A percentile compares a stretch with the other conserved stretches of the same genome.
Conservation (phyloP, 2,888 invertebrate genomes). For the Lycia hirtaria region DNA sequence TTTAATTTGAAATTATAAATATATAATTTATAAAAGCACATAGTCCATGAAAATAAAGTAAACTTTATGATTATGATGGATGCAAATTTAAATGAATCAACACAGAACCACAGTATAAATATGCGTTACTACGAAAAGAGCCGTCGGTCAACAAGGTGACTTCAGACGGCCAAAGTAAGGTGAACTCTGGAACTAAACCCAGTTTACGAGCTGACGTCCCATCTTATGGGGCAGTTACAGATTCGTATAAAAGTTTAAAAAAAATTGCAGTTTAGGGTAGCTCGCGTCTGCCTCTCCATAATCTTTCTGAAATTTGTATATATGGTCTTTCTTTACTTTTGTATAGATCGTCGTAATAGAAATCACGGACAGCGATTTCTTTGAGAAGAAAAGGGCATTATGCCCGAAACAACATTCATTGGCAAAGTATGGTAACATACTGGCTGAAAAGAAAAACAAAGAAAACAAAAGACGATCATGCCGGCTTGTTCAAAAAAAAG, state of each 20-base stretch:
- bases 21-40: no score
- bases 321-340: no score
- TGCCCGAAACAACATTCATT: background rate
- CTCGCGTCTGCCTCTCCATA: no score
- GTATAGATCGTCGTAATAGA: no score
- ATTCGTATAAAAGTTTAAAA: no score
- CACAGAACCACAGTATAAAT: background rate
- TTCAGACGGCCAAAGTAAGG: background rate
- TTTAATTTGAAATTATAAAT: no score
- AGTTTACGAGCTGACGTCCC: background rate
- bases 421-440: no score
- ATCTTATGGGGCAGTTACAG: background rate
- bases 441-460: background rate
- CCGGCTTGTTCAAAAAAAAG: constrained; percentile 1
- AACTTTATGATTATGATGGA: background rate
- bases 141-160: constrained; percentile 9
- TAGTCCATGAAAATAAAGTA: background rate
- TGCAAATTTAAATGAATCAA: background rate
- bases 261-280: no score
- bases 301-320: no score
- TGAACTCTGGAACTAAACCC: background rate
- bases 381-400: no score
- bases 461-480: background rate
- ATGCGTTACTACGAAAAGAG: background rate
- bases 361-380: no score